phyloP scores from a whole-genome alignment of 2,888 invertebrate species.

The Sinohyriopsis cumingii region DNA sequence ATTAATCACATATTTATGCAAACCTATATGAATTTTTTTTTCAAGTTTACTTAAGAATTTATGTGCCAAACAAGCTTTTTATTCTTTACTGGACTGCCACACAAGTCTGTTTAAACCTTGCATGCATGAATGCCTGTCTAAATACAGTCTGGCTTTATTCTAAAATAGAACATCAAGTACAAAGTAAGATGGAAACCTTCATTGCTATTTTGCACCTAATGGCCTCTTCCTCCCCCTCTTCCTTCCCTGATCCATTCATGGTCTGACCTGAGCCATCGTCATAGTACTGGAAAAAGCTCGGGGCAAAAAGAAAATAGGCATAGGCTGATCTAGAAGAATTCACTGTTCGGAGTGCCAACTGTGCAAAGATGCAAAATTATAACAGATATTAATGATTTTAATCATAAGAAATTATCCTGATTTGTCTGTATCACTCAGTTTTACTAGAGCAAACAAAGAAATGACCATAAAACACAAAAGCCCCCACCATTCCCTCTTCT shows the following conservation, averaged over 20 bases:
- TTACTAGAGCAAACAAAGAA: neutral
- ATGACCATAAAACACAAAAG: neutral
- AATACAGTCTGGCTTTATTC: neutral
- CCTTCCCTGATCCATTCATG: constrained; percentile 73
- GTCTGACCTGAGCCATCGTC: constrained; percentile 66
- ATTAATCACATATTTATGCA: no score
- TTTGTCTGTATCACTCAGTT: no score
- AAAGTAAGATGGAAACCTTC: constrained; percentile 76
- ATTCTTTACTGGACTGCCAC: no score
- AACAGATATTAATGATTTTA: neutral
- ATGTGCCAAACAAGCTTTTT: no score
- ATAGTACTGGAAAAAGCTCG: constrained; percentile 85
- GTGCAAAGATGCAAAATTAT: constrained; percentile 21
- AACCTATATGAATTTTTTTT: no score
- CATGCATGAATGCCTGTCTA: no score
- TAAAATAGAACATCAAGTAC: neutral
- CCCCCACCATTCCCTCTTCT: neutral
- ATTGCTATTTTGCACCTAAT: constrained; percentile 88
- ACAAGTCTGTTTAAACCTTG: no score
- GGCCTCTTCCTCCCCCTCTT: constrained; percentile 76
- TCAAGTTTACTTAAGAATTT: no score
- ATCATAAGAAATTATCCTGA: no score
- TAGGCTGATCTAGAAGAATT: constrained; percentile 90
- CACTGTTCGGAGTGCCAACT: constrained; percentile 82
- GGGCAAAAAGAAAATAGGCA: constrained; percentile 83